A percentile compares a stretch with the other conserved stretches of the same genome.
phyloP scores from a whole-genome alignment of 2,888 invertebrate genomes.

The Branchipolynoe longqiensis region DNA sequence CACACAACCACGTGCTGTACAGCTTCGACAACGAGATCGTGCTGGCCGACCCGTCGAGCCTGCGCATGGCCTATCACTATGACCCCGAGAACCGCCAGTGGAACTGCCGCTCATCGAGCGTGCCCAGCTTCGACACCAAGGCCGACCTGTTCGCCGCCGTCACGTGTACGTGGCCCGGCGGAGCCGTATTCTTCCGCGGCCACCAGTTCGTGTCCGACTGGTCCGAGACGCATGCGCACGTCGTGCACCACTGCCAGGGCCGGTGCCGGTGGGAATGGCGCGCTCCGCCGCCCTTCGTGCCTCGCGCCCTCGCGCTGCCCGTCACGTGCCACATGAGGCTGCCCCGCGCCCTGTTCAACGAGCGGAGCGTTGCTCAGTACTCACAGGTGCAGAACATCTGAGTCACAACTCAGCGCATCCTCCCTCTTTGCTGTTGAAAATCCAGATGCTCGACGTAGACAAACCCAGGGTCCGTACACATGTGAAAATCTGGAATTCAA shows the following conservation, averaged over 20 bases:
- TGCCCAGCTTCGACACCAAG: constrained; percentile 37
- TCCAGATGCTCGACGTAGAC: too few relatives aligned
- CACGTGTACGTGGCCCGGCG: constrained; percentile 29
- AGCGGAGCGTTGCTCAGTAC: constrained; percentile 23
- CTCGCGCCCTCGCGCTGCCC: constrained; percentile 2
- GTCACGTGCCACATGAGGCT: constrained; percentile 35
- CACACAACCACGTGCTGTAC: constrained; percentile 38
- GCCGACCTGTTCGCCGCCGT: constrained; percentile 31
- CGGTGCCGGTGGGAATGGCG: constrained; percentile 51
- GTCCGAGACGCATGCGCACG: constrained; percentile 25
- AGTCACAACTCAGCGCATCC: not conserved
- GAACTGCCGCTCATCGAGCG: constrained; percentile 33
- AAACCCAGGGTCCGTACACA: too few relatives aligned
- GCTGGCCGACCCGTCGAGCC: constrained; percentile 29
- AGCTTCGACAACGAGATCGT: constrained; percentile 13
- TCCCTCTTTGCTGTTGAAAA: not conserved
- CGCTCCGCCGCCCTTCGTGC: constrained; percentile 32
- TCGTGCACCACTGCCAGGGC: not conserved
- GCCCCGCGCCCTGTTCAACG: constrained; percentile 16
- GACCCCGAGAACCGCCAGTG: constrained; percentile 50
- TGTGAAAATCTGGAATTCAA: too few relatives aligned
- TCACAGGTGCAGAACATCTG: constrained; percentile 27
- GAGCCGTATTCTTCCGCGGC: constrained; percentile 17
- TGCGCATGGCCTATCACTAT: constrained; percentile 47
- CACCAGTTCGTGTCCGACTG: constrained; percentile 40